These are phyloP conservation scores for Hyalella azteca DNA, from an alignment of 2,888 invertebrate genomes.

Conservation along the genomic window DNA sequence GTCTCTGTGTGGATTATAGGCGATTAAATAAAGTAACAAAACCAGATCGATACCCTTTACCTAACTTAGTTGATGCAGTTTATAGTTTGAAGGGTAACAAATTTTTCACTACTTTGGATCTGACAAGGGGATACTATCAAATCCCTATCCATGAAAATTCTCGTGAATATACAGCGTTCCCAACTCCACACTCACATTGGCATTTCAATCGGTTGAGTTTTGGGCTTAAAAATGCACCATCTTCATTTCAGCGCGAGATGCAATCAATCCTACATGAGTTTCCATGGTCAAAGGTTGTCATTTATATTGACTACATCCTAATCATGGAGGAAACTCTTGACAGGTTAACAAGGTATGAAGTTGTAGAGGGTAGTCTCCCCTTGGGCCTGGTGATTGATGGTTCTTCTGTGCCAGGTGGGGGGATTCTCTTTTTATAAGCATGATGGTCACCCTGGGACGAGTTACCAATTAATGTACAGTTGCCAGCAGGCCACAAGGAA, in stretches of 20 bases:
- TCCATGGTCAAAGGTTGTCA: not conserved
- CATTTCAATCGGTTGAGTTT: constrained; percentile 39
- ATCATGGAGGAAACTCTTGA: not conserved
- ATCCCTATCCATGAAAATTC: not conserved
- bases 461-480: too few relatives aligned
- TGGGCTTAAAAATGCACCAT: constrained; percentile 32
- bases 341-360: not conserved
- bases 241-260: constrained; percentile 28
- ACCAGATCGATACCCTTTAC: constrained; percentile 57
- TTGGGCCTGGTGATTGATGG: not conserved
- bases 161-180: constrained; percentile 22
- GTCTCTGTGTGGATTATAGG: constrained; percentile 61
- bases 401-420: not conserved
- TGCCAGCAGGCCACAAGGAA: not conserved
- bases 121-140: constrained; percentile 39
- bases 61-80: constrained; percentile 50
- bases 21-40: constrained; percentile 59
- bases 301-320: not conserved
- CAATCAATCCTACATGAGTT: constrained; percentile 37
- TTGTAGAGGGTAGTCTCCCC: not conserved
- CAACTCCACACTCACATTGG: constrained; percentile 38
- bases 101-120: constrained; percentile 37
- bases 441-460: not conserved
- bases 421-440: not conserved
- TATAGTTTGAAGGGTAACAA: not conserved